Evolutionary conservation across 2,113 vertebrate genomes (phyloP), one percentile per base, ranked within the genome.

Genomic region (Poecile atricapillus): DNA sequence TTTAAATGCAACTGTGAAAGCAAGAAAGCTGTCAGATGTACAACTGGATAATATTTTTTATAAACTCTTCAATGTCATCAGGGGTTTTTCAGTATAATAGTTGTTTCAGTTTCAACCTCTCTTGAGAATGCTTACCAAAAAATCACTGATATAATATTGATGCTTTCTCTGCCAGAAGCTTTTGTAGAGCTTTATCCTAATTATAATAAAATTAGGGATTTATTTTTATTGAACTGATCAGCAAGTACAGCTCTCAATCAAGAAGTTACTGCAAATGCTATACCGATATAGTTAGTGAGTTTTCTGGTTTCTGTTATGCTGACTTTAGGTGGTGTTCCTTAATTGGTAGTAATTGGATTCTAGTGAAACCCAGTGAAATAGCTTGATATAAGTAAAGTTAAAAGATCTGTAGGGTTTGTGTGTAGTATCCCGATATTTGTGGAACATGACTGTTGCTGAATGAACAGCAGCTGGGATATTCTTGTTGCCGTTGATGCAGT

Each of bases 51-150:
- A 7, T 55, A 6, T 43, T 59, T 79, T 67, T 65, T 15, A 39
- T 62, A 25, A 83, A 74, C 35, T 77, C 20, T 74, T 67, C 93
- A 64, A 14, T 87, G 47, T 63, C 21, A 2, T 70, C 35, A 83
- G 65, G 43, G 6, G 1, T 90, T 94, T 96, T 95, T 91, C 35
- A 84, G 90, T 93, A 23, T 94, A 91, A 67, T 49, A 71, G 14
- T 69, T 89, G 46, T 43, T 85, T 95, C 46, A 22, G 19, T 94
- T 96, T 96, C 76, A 35, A 70, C 43, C 11, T 86, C 28, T 80
- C 49, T 75, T 71, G 56, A 68, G 52, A 90, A 47, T 14, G 37
- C 69, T 86, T 93, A 89, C 59, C 33, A 77, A 20, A 88, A 95
- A 80, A 39, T 90, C 28, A 25, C 5, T 47, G 68, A 23, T 31